Conservation (phyloP, 2,797 vertebrate species). For the Clarias laeviceps region DNA sequence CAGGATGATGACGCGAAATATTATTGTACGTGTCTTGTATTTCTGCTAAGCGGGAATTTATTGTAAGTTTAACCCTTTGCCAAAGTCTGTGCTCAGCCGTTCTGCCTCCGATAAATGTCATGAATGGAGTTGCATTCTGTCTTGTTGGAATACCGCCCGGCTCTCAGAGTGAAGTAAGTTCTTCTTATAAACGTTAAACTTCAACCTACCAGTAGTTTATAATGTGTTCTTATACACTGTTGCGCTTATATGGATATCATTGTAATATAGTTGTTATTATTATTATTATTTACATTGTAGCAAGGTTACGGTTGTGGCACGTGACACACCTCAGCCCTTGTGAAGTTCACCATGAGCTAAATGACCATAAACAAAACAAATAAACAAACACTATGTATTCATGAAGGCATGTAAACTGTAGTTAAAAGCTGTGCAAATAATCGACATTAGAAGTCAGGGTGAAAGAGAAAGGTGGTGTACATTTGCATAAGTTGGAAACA, state of each 20-base stretch:
- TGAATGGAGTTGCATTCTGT: slow-evolving; percentile 96
- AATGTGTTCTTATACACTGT: background rate
- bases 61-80: slow-evolving; percentile 15
- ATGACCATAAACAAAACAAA: slow-evolving; percentile 3
- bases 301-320: slow-evolving; percentile 2
- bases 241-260: background rate
- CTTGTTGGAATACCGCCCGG: slow-evolving; percentile 92
- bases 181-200: background rate
- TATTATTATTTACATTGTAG: background rate
- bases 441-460: background rate
- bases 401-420: background rate
- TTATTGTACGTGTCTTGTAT: background rate
- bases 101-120: slow-evolving; percentile 65
- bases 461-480: slow-evolving; percentile 55
- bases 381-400: background rate
- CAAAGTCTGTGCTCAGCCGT: slow-evolving; percentile 44
- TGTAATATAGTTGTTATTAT: background rate
- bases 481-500: slow-evolving; percentile 67
- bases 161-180: slow-evolving; percentile 78
- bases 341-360: slow-evolving; percentile 3
- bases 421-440: slow-evolving; percentile 20
- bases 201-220: background rate
- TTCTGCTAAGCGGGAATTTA: background rate
- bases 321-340: background rate
- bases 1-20: slow-evolving; percentile 37